Evolutionary conservation across 2,888 invertebrate species (phyloP).

Genomic region (Drosophila rubida): DNA sequence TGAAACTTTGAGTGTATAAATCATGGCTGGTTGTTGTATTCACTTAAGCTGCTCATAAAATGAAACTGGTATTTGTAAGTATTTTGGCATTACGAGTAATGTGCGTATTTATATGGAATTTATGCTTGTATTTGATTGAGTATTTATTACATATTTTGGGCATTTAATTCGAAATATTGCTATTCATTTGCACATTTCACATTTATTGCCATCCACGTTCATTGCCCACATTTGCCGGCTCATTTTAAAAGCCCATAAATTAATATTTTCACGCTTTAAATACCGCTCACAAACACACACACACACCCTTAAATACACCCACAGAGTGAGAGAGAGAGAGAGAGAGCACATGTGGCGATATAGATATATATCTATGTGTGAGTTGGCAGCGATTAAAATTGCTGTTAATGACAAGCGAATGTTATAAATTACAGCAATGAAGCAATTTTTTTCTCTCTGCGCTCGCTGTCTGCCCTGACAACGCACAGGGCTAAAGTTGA

Average conservation of each 20-base stretch:
- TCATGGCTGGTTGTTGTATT: slow-evolving; percentile 7
- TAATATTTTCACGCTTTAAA: slow-evolving; percentile 78
- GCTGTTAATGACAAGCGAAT: slow-evolving; percentile 82
- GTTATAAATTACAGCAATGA: slow-evolving; percentile 81
- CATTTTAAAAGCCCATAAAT: slow-evolving; percentile 73
- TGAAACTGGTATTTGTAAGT: slow-evolving; percentile 30
- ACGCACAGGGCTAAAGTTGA: slow-evolving; percentile 44
- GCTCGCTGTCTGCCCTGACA: slow-evolving; percentile 37
- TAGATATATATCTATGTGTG: slow-evolving; percentile 14
- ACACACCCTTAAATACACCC: slow-evolving; percentile 27
- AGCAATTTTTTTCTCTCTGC: slow-evolving; percentile 61
- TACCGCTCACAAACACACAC: slow-evolving; percentile 47
- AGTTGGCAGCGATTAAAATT: slow-evolving; percentile 73
- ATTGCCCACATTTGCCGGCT: slow-evolving; percentile 29
- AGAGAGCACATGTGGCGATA: slow-evolving; percentile 17
- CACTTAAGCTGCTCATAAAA: slow-evolving; percentile 21
- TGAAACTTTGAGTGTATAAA: slow-evolving; percentile 4
- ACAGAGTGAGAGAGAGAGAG: slow-evolving; percentile 28
- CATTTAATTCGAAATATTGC: slow-evolving; percentile 53
- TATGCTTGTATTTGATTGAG: slow-evolving; percentile 52
- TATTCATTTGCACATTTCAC: slow-evolving; percentile 53
- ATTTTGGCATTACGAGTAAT: slow-evolving; percentile 38
- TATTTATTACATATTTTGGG: slow-evolving; percentile 41
- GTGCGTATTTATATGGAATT: slow-evolving; percentile 51
- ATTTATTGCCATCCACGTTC: slow-evolving; percentile 55